Base-by-base conservation (phyloP, 2,888 invertebrate genomes). In the Chalcis sispes region DNA sequence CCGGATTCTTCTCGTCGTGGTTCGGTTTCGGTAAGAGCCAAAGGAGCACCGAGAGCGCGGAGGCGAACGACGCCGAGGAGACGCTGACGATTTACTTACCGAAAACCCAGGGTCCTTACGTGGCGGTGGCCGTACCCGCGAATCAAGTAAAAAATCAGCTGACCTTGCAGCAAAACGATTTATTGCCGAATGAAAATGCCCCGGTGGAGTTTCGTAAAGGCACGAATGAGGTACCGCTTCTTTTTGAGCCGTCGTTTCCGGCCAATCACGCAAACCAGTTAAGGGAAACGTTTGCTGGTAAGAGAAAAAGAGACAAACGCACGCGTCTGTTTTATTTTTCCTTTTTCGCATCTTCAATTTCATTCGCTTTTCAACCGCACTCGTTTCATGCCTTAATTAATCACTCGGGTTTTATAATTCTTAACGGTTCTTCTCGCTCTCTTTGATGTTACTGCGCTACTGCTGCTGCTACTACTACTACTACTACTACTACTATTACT, bases 21-120 rank as follows among this genome's bases (percentile, higher is more conserved):
- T 64, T 72, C 46, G 20, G 64, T 4, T 25, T 18, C 8, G 52
- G 42, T 13, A 72, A 10, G 20, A 52, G 29, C 10, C 48, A 1
- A 8, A 18, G 58, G 32, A 36, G 20, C 48, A 5, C n/a, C n/a
- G 48, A 25, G 29, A n/a, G n/a, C 20, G 2, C 48, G 27, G n/a
- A n/a, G n/a, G n/a, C 8, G 20, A 40, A 18, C 40, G 64, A 61
- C n/a, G 2, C 25, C n/a, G 10, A n/a, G 23, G 32, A 72, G 13
- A 8, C 32, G 13, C 8, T 58, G 27, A 72, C 72, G 54, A 70
- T 75, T n/a, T 74, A 66, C 36, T 64, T 80, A 20, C 80, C 80
- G 23, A 62, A 72, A 32, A 77, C 76, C 15, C 77, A 72, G n/a
- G 79, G 79, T 50, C 29, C 56, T 23, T 80, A 80, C 72, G 67